Evolutionary conservation across 92 coral and sea anemone species (phyloP), one percentile per base, ranked within the genome.

Genomic region (Porites lobata): DNA sequence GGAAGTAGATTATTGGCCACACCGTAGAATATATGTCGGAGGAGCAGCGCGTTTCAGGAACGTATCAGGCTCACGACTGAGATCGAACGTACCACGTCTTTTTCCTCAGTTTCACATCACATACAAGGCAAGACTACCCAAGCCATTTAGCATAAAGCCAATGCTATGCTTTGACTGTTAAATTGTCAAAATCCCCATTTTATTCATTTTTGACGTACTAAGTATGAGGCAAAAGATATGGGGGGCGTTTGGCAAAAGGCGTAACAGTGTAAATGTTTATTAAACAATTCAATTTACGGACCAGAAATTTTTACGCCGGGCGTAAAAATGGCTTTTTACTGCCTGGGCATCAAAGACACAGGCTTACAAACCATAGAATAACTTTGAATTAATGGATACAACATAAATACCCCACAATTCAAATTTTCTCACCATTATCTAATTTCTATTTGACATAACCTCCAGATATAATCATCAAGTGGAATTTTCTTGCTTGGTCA

Each of bases 301-400:
- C 50, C 24, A 24, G 51, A 52, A 20, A 50, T 66, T 72, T 14
- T 80, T 66, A 24, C 51, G 51, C 9, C 50, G 18, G 47, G 22
- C 24, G 22, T 7, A n/a, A 19, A 72, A 54, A 12, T 17, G 4
- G 7, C 50, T 67, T 24, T 69, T 63, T 18, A 69, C 65, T 38
- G 78, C 78, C 70, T 82, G 86, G 86, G 86, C 47, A 19, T 8
- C 47, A 38, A 38, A 8, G 29, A 57, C 29, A 53, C 54, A 58
- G 66, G 69, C 38, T 32, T 29, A 53, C 67, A 20, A 38, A 11
- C 9, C 24, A 24, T 12, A 14, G 54, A 80, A 66, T 14, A 38
- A 38, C 47, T 56, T 56, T 56, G 15, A 56, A 10, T 56, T 29
- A 43, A 71, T 20, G n/a, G 21, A 50, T 20, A 20, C 78, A 69